These are phyloP conservation scores for Chloropsis hardwickii DNA, from an alignment of 2,113 vertebrate species.

Conservation along the genomic window DNA sequence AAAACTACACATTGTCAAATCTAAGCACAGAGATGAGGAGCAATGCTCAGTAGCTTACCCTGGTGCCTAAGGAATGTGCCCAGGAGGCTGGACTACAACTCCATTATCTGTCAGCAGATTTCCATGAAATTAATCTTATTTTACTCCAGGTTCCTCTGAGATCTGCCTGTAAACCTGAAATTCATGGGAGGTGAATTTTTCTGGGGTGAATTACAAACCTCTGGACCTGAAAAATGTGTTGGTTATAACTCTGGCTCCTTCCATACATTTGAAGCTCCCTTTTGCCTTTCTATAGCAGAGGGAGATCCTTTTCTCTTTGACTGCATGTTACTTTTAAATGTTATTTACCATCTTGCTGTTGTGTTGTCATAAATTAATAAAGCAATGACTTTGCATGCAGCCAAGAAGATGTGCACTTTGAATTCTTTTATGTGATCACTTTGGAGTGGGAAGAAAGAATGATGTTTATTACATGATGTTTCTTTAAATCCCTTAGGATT, in stretches of 20 bases:
- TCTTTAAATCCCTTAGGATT: constrained; percentile 18
- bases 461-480: constrained; percentile 7
- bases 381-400: background rate
- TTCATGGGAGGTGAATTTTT: background rate
- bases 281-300: background rate
- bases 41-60: background rate
- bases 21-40: background rate
- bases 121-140: background rate
- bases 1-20: background rate
- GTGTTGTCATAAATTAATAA: constrained; percentile 55
- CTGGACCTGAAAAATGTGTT: background rate
- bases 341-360: constrained; percentile 28
- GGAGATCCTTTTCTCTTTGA: background rate
- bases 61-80: background rate
- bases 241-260: background rate
- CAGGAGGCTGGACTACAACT: background rate
- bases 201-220: background rate
- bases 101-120: background rate
- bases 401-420: background rate
- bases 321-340: background rate
- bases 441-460: background rate
- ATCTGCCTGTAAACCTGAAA: background rate
- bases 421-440: background rate
- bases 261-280: background rate
- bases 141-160: background rate